Percentiles rank a stretch among this genome's conserved stretches.
Conservation (phyloP, 2,888 invertebrate species). For the Gari tellinella region DNA sequence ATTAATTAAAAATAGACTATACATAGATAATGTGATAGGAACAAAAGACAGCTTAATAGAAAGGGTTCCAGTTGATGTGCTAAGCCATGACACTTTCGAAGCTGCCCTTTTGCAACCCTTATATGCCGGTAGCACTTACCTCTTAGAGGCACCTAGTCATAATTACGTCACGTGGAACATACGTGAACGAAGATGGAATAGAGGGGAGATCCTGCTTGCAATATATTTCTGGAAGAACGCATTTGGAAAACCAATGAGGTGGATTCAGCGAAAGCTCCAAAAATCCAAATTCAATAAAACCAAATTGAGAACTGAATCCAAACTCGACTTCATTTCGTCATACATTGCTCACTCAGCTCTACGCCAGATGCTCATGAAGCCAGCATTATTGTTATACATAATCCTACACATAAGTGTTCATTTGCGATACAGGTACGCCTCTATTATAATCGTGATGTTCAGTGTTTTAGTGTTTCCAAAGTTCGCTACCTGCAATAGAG, state of each 20-base stretch:
- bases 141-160: conserved; percentile 75
- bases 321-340: conserved; percentile 75
- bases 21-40: conserved; percentile 78
- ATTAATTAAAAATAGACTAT: conserved; percentile 75
- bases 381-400: conserved; percentile 72
- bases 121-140: conserved; percentile 71
- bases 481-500: conserved; percentile 73
- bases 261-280: conserved; percentile 72
- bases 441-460: conserved; percentile 76
- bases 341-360: conserved; percentile 78
- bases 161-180: conserved; percentile 80
- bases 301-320: conserved; percentile 73
- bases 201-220: conserved; percentile 76
- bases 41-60: conserved; percentile 72
- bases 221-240: conserved; percentile 78
- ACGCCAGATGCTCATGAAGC: conserved; percentile 79
- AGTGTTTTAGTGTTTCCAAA: conserved; percentile 78
- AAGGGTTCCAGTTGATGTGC: conserved; percentile 77
- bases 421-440: conserved; percentile 71
- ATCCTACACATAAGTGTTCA: conserved; percentile 72
- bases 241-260: conserved; percentile 72
- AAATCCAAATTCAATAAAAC: conserved; percentile 72
- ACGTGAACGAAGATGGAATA: conserved; percentile 77
- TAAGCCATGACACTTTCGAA: conserved; percentile 80
- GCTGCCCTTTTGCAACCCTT: conserved; percentile 75